A percentile compares a stretch with the other conserved stretches of the same genome.
Evolutionary conservation across 2,888 invertebrate genomes (phyloP).

Genomic region (Heteromyza rotundicornis): DNA sequence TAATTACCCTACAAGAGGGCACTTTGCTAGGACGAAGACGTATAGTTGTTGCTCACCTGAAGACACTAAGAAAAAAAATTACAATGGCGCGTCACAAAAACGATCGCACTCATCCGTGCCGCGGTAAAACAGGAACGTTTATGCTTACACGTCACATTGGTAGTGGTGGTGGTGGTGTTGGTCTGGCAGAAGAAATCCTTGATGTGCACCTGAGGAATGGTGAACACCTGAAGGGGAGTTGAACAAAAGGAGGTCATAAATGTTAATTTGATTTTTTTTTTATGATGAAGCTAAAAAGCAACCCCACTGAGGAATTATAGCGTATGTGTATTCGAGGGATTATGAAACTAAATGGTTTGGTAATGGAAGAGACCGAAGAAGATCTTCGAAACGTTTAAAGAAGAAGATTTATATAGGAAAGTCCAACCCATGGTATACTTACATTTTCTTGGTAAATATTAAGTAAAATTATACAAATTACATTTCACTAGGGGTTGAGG

Average conservation of each 20-base stretch:
- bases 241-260: not conserved
- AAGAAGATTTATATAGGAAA: too few relatives aligned
- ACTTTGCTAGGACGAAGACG: not conserved
- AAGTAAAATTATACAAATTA: too few relatives aligned
- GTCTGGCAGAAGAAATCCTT: constrained; percentile 13
- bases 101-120: constrained; percentile 19
- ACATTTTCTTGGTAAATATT: too few relatives aligned
- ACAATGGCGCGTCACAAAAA: constrained; percentile 11
- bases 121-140: not conserved
- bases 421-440: too few relatives aligned
- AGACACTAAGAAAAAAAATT: not conserved
- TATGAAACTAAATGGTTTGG: too few relatives aligned
- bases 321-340: too few relatives aligned
- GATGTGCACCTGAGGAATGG: constrained; percentile 20
- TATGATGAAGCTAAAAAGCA: not conserved
- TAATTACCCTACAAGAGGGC: not conserved
- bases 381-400: too few relatives aligned
- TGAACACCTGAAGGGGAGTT: constrained; percentile 11
- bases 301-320: too few relatives aligned
- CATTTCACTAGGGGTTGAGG: not conserved
- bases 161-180: too few relatives aligned
- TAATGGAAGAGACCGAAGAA: too few relatives aligned
- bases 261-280: too few relatives aligned
- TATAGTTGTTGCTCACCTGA: too few relatives aligned
- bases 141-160: not conserved